Evolutionary conservation across 2,113 vertebrate genomes (phyloP), one percentile per base, ranked within the genome.

Genomic region (Puntigrus tetrazona): DNA sequence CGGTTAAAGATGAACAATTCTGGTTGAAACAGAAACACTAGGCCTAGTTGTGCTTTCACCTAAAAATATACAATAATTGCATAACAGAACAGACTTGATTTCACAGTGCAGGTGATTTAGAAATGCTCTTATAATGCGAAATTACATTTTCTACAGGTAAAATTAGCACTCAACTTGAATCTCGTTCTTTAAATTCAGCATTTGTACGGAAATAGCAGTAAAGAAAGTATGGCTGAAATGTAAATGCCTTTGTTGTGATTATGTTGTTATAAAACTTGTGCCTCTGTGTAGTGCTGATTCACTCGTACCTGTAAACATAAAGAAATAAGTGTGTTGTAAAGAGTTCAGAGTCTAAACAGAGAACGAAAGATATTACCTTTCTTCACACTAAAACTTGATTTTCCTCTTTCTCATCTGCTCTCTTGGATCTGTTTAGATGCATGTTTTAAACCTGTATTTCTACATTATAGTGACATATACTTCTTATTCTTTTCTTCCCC

Each of bases 281-380:
- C 36, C 10, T 43, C 34, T 11, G 38, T 61, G 22, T 43, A 43
- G 57, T 61, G 55, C 22, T 11, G 34, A 63, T 63, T 43, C 9
- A 43, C 77, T 61, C 10, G n/a, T 78, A 25, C 75, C 31, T 77
- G 74, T 14, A 78, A 78, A 25, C 34, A 55, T 34, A 4, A 57
- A 7, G 18, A 36, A 20, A 22, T 0, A n/a, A 55, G 47, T n/a
- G n/a, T n/a, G n/a, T n/a, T n/a, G n/a, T n/a, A n/a, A 55, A 18
- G 34, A 70, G 34, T 4, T 70, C n/a, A 10, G 31, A 38, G 67
- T 3, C 67, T 38, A 36, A 55, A 50, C 50, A 38, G 31, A 38
- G 34, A 76, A 36, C 22, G 4, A 36, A 57, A 52, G 27, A 22
- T 31, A 31, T 34, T 20, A 11, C 20, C 1, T 38, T 52, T 52